Evolutionary conservation across 2,113 vertebrate genomes (phyloP), one percentile per base, ranked within the genome.

Genomic region (Podarcis cretensis): DNA sequence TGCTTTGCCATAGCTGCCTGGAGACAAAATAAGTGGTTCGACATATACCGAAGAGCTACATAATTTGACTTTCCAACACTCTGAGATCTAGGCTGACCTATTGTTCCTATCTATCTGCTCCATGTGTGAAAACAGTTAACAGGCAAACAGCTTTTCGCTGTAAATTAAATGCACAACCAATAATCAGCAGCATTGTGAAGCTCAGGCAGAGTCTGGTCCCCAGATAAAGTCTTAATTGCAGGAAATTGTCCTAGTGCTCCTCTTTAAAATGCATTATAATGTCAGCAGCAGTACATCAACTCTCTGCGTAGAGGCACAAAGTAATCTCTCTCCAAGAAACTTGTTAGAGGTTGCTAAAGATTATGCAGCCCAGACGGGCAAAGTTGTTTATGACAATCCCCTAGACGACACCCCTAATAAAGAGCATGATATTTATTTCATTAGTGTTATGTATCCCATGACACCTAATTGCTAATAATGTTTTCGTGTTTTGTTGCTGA

Each of bases 241-340:
- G 84, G 37, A 93, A 94, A 93, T 94, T 94, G 65, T 86, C 75
- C 82, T 90, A 43, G 3, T 84, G 91, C 93, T 96, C 90, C 66
- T 91, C 94, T 96, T 95, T 95, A 95, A 95, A 94, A 92, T 83
- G 32, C 27, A 93, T 10, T 81, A 54, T 95, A 94, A 96, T 93
- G 94, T 93, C 89, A 78, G 84, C 57, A 90, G 81, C 92, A 82
- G 82, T 92, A 84, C 84, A 88, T 93, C 87, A 91, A 90, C 79
- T 78, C 92, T 88, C 2, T 81, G 93, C 65, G 3, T 76, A 91
- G 92, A 95, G 83, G 91, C 75, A 88, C 77, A 93, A 91, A 93
- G 86, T 65, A 91, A 59, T 89, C 73, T 81, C 37, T 90, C 63
- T 93, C 75, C n/a, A 86, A 92, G 84, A 94, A 94, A 95, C 77